Base-by-base conservation (phyloP, 2,888 invertebrate species). In the Phragmatobia fuliginosa region DNA sequence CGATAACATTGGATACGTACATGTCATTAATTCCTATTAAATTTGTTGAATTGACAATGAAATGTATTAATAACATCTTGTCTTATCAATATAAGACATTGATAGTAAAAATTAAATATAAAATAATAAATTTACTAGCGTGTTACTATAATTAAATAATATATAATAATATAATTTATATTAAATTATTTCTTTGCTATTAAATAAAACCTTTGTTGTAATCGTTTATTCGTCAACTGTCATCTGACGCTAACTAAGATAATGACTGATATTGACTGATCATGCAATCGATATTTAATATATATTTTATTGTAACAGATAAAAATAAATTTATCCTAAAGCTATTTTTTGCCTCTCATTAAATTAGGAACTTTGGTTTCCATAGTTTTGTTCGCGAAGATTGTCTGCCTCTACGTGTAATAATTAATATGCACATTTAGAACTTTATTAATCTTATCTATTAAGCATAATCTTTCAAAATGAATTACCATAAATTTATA, bases 261-360 rank as follows among this genome's bases (percentile, higher is more conserved):
- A 75, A 79, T 72, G 67, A 72, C 68, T 67, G 21, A 45, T 68
- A 63, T 41, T 62, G 67, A 75, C 69, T 79, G 72, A 77, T 74
- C 78, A 71, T 79, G 70, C 71, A 74, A 75, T 75, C 70, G 72
- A 76, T 80, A 72, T 73, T 38, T 7, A n/a, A n/a, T n/a, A n/a
- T 69, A 77, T 32, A 60, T 67, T 61, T 64, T 71, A 73, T 71
- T 78, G 71, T 58, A 67, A 74, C 58, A 33, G 67, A 68, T 62
- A 70, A 64, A 14, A 45, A 70, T 56, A 38, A 73, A 68, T 56
- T 41, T 60, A 71, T 63, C 32, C 38, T 16, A 61, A 72, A 62
- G 63, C 56, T n/a, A 56, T 61, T 62, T 28, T 33, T 41, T 49
- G 36, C 18, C 52, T 58, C 28, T 62, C 33, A 59, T 68, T 21